Base-by-base conservation (phyloP, 2,113 vertebrate species). In the Gasterosteus aculeatus region DNA sequence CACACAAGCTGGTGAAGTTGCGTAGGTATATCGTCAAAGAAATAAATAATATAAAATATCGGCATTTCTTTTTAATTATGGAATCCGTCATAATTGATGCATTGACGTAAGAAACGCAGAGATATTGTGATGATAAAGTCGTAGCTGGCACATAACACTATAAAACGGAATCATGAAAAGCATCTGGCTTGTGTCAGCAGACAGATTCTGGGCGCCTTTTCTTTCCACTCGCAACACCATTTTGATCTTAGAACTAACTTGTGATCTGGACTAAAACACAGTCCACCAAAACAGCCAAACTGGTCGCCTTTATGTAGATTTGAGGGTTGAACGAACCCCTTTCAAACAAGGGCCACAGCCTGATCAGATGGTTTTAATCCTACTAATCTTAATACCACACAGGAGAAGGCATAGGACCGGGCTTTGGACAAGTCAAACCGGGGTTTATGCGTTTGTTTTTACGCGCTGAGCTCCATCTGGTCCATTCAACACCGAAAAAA, bases 141-240 rank as follows among this genome's bases (percentile, higher is more conserved):
- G 7, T 47, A 63, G 57, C n/a, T 14, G n/a, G 62, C 19, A 15
- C 26, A 51, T 49, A 39, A 69, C 22, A 59, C 5, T 11, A 42
- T 14, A 63, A 64, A 2, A 78, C 31, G 65, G 53, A 74, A 71
- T 66, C 3, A 11, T 8, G 15, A 5, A n/a, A 39, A 33, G 66
- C 9, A 62, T 73, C 76, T 80, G 73, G 18, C 47, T 68, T 80
- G 47, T 75, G 62, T 89, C 65, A 78, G 38, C 22, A 4, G 75
- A 74, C 61, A 81, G 39, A 79, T 67, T 78, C 68, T 82, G 61
- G 60, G 44, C 22, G 0, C 16, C 69, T 47, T 76, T 72, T 14
- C 58, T 11, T 31, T 67, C 41, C 15, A 63, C 35, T 60, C 33
- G 56, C 10, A 75, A 57, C 10, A 67, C 7, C 18, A 33, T 72